Evolutionary conservation across 2,888 invertebrate species (phyloP), one percentile per base, ranked within the genome.

Genomic region (Pollenia amentaria): DNA sequence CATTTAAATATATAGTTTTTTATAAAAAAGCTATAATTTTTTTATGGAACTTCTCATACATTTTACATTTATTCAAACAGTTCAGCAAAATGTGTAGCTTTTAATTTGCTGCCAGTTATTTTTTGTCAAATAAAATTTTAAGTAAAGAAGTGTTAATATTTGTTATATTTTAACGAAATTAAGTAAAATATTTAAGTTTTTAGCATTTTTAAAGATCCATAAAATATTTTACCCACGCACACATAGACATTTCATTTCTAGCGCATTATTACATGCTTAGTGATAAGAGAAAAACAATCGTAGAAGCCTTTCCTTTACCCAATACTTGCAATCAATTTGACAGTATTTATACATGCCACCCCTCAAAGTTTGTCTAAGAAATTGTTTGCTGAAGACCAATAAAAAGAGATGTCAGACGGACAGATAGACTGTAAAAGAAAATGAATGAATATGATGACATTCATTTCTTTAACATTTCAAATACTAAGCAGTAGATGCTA

Each of bases 281-380:
- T 67, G 38, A 60, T 29, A 57, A 57, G 16, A 48, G n/a, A 67
- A 46, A 48, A 42, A 11, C 21, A 67, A 55, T 77, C 55, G 55
- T 53, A 46, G 55, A 57, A 67, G 9, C 18, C 16, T 9, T 57
- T 51, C 1, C 67, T 21, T 11, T 6, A 53, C 57, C 69, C 9
- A 83, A 55, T 62, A 76, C 69, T 64, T 76, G 76, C 76, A 76
- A 76, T 83, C 64, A 83, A 77, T 77, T 83, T 70, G 57, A 79
- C 48, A 8, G 29, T 67, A 48, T 64, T 64, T 48, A 53, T 29
- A 29, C 29, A 29, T 29, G 29, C 11, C 51, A 42, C 48, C n/a
- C 51, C 48, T 64, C 21, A 64, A 76, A 76, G 18, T 76, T 76
- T 64, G 12, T 67, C 21, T 67, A 67, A 67, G 65, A 67, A 21